Conservation (phyloP, 2,888 invertebrate species). For the Furcula furcula region DNA sequence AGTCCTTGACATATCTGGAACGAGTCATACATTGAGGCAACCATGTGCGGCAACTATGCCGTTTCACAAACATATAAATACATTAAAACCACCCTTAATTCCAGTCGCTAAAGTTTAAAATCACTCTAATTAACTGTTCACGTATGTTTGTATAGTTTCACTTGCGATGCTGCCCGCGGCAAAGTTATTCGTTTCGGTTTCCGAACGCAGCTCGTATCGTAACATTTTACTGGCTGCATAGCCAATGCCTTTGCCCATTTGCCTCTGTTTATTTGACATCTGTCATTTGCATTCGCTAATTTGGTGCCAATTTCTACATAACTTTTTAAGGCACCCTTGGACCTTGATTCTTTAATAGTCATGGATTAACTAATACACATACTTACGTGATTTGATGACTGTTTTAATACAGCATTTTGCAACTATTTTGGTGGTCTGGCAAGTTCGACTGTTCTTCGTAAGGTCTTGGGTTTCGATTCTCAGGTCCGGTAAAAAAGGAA, state of each 20-base stretch:
- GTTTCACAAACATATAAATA: slow-evolving; percentile 14
- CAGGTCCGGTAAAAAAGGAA: too few species aligned
- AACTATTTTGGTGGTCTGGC: too few species aligned
- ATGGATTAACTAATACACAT: too few species aligned
- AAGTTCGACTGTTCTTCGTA: too few species aligned
- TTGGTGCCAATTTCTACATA: slow-evolving; percentile 23
- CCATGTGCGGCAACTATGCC: slow-evolving; percentile 27
- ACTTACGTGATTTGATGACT: too few species aligned
- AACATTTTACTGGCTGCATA: slow-evolving; percentile 63
- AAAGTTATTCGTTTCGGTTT: slow-evolving; percentile 59
- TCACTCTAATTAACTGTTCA: slow-evolving; percentile 11
- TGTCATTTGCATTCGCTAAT: slow-evolving; percentile 29
- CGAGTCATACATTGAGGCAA: slow-evolving; percentile 54
- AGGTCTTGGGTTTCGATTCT: too few species aligned
- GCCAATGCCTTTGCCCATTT: slow-evolving; percentile 49
- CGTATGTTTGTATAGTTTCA: slow-evolving; percentile 35
- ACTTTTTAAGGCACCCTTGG: slow-evolving; percentile 1
- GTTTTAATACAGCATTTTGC: too few species aligned
- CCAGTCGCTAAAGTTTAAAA: slow-evolving; percentile 19
- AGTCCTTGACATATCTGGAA: slow-evolving; percentile 74
- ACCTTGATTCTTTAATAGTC: neutral
- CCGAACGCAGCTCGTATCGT: slow-evolving; percentile 49
- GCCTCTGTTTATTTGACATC: slow-evolving; percentile 39
- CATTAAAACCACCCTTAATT: slow-evolving; percentile 18
- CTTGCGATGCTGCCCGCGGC: slow-evolving; percentile 63